Conservation (phyloP, 2,888 invertebrate genomes). For the Meganola albula region DNA sequence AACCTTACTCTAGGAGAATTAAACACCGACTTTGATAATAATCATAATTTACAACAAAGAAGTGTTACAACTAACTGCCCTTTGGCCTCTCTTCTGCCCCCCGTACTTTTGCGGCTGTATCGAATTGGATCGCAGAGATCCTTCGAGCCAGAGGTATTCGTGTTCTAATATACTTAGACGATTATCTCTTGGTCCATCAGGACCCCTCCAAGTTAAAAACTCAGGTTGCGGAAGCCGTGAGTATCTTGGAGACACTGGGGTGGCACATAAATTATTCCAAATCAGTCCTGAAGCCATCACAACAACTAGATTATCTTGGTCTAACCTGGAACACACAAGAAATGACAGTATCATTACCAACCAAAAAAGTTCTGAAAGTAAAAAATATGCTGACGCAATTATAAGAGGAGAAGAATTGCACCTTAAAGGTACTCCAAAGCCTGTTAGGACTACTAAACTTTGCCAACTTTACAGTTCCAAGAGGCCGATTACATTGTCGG, state of each 20-base stretch:
- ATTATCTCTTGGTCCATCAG: conserved; percentile 3
- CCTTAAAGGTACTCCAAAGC: not conserved
- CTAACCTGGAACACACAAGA: conserved; percentile 2
- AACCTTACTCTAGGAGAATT: not conserved
- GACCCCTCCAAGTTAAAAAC: not conserved
- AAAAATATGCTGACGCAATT: not conserved
- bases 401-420: not conserved
- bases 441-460: not conserved
- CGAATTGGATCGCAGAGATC: too few relatives aligned
- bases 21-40: not conserved
- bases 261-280: not conserved
- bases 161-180: too few relatives aligned
- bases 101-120: too few relatives aligned
- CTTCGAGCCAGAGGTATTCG: conserved; percentile 1
- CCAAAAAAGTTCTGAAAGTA: not conserved
- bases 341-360: not conserved
- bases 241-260: not conserved
- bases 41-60: not conserved
- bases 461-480: not conserved
- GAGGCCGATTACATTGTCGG: conserved; percentile 8
- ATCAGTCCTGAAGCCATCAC: conserved; percentile 1
- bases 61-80: not conserved
- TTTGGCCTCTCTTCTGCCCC: too few relatives aligned
- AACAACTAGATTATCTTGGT: conserved; percentile 2
- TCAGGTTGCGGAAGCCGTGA: not conserved